phyloP scores from a whole-genome alignment of 2,888 invertebrate species.

The Conus canariensis region DNA sequence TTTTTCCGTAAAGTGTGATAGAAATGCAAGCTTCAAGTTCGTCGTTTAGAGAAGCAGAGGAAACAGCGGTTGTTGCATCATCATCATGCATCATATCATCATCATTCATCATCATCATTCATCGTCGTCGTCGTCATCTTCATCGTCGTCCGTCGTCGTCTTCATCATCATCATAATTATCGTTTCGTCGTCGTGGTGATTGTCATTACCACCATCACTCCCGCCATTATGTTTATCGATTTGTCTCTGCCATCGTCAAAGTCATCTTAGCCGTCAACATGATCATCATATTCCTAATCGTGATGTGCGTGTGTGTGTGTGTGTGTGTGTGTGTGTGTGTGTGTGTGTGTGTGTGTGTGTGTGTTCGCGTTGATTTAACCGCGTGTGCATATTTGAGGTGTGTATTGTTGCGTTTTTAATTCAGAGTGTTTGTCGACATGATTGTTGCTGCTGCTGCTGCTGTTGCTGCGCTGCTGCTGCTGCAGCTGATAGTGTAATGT shows the following conservation, averaged over 20 bases:
- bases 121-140: too few relatives aligned
- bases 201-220: not conserved
- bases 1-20: too few relatives aligned
- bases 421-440: too few relatives aligned
- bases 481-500: not conserved
- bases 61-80: too few relatives aligned
- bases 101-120: too few relatives aligned
- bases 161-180: not conserved
- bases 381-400: not conserved
- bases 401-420: not conserved
- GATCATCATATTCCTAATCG: not conserved
- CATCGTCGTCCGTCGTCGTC: not conserved
- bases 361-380: not conserved
- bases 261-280: slow-evolving; percentile 1
- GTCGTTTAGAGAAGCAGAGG: too few relatives aligned
- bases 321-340: not conserved
- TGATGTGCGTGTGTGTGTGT: not conserved
- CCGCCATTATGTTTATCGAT: not conserved
- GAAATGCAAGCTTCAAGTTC: too few relatives aligned
- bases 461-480: too few relatives aligned
- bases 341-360: slow-evolving; percentile 5
- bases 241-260: not conserved
- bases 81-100: too few relatives aligned
- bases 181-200: not conserved
- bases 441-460: too few relatives aligned